Evolutionary conservation across 1,140 invertebrate genomes (phyloP).

Genomic region (Trichonephila inaurata): DNA sequence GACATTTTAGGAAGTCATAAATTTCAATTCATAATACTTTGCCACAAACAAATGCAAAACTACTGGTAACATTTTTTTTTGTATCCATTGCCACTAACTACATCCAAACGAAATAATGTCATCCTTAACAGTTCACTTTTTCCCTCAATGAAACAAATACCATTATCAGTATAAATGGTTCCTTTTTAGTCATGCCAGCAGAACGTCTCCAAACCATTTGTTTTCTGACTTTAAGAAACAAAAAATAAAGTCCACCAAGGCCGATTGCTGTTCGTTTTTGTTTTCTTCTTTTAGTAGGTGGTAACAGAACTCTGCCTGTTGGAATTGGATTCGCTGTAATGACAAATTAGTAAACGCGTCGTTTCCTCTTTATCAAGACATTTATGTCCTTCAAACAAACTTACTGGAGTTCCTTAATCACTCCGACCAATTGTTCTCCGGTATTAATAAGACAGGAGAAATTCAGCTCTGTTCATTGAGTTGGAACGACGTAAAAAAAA

Average conservation of each 20-base stretch:
- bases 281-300: not conserved
- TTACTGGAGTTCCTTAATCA: constrained; percentile 30
- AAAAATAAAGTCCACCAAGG: not conserved
- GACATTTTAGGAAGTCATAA: no score
- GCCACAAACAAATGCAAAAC: no score
- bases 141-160: not conserved
- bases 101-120: no score
- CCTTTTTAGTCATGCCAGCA: not conserved
- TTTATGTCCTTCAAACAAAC: constrained; percentile 2
- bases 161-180: not conserved
- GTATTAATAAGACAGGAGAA: constrained; percentile 7
- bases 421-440: not conserved
- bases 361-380: constrained; percentile 32
- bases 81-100: no score
- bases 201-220: constrained; percentile 1
- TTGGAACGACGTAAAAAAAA: no score
- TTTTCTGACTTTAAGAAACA: not conserved
- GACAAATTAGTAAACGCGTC: constrained; percentile 23
- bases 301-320: not conserved
- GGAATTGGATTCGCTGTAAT: constrained; percentile 7
- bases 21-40: no score
- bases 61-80: no score
- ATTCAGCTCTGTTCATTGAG: not conserved
- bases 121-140: no score
- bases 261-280: not conserved